Conservation (phyloP, 2,888 invertebrate species). For the Graphium colonna region DNA sequence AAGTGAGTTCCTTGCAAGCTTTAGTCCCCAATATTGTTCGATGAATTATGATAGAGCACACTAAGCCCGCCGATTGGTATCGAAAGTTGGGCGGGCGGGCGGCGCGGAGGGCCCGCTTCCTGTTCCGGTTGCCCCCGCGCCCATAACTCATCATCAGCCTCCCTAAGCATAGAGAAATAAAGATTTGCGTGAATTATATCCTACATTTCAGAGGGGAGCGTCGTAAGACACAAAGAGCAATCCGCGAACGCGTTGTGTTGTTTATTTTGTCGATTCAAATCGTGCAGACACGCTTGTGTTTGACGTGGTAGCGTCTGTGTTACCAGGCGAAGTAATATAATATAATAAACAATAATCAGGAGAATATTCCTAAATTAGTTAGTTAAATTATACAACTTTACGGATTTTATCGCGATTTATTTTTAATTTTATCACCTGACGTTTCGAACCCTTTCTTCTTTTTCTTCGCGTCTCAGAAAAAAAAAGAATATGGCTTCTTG, state of each 20-base stretch:
- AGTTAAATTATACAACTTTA: too few species aligned
- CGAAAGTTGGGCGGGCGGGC: conserved; percentile 66
- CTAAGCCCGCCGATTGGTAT: conserved; percentile 67
- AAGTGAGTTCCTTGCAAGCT: too few species aligned
- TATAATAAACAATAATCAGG: too few species aligned
- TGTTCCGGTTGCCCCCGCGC: conserved; percentile 41
- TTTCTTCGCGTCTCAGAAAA: too few species aligned
- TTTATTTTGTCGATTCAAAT: not conserved
- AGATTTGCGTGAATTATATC: conserved; percentile 73
- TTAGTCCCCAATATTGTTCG: conserved; percentile 35
- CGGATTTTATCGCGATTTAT: too few species aligned
- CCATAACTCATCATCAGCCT: conserved; percentile 76
- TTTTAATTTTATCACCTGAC: too few species aligned
- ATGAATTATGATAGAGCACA: conserved; percentile 66
- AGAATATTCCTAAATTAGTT: too few species aligned
- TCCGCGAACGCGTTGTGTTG: conserved; percentile 22
- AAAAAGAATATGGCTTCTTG: too few species aligned
- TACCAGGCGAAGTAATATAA: too few species aligned
- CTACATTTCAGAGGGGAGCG: conserved; percentile 54
- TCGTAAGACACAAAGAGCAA: conserved; percentile 40
- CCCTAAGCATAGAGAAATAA: conserved; percentile 67
- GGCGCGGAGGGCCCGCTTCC: conserved; percentile 68
- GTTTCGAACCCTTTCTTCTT: too few species aligned
- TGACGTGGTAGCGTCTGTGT: too few species aligned
- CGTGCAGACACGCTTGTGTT: not conserved